phyloP scores from a whole-genome alignment of 2,797 vertebrate species.

The Halcyon leucocephala region DNA sequence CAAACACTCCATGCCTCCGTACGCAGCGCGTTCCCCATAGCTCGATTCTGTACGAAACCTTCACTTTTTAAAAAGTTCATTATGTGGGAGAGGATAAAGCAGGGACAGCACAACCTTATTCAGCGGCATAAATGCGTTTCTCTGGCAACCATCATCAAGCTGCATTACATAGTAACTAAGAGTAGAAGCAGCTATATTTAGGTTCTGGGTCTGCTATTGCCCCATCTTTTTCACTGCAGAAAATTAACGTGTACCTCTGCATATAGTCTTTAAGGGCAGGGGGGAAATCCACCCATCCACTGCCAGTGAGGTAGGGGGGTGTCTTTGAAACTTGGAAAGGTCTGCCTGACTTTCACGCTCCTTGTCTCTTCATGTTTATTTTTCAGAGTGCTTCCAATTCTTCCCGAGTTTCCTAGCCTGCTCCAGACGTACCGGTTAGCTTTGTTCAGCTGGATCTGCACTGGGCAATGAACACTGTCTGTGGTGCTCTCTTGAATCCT shows the following conservation, averaged over 20 bases:
- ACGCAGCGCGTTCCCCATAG: not conserved
- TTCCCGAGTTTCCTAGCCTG: not conserved
- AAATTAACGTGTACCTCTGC: not conserved
- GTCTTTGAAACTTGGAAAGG: not conserved
- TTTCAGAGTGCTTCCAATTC: not conserved
- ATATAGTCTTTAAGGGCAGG: not conserved
- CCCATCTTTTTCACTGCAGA: conserved; percentile 27
- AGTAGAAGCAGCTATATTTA: conserved; percentile 70
- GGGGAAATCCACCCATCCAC: not conserved
- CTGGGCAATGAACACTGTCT: not conserved
- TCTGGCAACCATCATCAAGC: conserved; percentile 72
- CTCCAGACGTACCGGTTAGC: not conserved
- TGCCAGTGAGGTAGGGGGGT: accelerated
- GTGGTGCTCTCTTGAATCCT: not conserved
- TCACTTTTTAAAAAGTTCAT: conserved; percentile 60
- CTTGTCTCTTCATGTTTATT: not conserved
- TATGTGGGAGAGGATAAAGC: conserved; percentile 68
- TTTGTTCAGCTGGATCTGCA: not conserved
- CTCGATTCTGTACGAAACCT: conserved; percentile 24
- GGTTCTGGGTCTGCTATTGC: conserved; percentile 31
- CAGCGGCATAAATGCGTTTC: conserved; percentile 69
- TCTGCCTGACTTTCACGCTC: not conserved
- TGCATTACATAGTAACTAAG: conserved; percentile 60
- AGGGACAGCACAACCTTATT: conserved; percentile 64
- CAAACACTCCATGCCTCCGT: conserved; percentile 9